Conservation (phyloP, 37 sponge, comb jelly and placozoan genomes). For the Tethya wilhelma region DNA sequence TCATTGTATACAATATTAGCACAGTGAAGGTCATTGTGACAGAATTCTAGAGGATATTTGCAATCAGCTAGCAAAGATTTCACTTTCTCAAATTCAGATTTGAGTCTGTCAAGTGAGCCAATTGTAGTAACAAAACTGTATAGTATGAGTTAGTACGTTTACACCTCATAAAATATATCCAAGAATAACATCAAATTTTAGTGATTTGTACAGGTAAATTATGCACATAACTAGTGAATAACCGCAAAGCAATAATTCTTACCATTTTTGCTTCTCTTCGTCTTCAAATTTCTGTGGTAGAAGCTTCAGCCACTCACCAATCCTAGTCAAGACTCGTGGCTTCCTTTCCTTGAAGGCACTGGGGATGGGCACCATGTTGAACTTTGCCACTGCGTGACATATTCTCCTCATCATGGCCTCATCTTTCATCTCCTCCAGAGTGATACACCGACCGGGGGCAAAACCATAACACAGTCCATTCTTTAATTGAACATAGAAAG, state of each 20-base stretch:
- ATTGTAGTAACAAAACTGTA: conserved; percentile 26
- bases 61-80: conserved; percentile 6
- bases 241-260: background rate
- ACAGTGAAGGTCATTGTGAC: conserved; percentile 87
- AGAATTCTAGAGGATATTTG: conserved; percentile 68
- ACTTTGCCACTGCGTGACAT: conserved; percentile 56
- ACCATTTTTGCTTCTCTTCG: conserved; percentile 3
- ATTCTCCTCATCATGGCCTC: conserved; percentile 33
- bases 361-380: conserved; percentile 56
- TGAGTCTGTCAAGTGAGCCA: conserved; percentile 23
- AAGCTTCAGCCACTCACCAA: background rate
- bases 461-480: conserved; percentile 79
- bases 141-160: too few species aligned
- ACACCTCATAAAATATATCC: too few species aligned
- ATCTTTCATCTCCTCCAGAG: conserved; percentile 51
- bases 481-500: conserved; percentile 48
- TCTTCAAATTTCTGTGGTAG: background rate
- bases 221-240: background rate
- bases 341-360: background rate
- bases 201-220: background rate
- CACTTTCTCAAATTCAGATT: conserved; percentile 15
- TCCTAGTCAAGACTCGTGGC: conserved; percentile 27
- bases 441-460: conserved; percentile 53
- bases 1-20: conserved; percentile 79
- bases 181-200: too few species aligned